These are phyloP conservation scores for Sitta europaea DNA, from an alignment of 2,113 vertebrate species.

Conservation along the genomic window DNA sequence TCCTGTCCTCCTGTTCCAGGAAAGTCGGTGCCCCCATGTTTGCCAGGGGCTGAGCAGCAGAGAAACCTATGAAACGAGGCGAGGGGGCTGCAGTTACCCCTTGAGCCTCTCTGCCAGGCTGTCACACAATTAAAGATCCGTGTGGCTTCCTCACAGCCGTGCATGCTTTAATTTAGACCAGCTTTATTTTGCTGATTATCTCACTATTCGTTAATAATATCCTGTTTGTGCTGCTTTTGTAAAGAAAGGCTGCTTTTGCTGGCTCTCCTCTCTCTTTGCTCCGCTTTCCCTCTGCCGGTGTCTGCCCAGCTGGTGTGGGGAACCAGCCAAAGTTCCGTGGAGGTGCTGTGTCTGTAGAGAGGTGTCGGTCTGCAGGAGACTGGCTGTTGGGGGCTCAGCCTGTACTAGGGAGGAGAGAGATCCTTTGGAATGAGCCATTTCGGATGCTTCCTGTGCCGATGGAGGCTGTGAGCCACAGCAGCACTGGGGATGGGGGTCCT, in stretches of 20 bases:
- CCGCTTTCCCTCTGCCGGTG: not conserved
- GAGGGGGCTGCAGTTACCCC: not conserved
- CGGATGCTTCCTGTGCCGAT: rapidly evolving
- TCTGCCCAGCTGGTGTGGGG: not conserved
- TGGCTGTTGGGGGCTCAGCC: not conserved
- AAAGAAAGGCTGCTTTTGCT: not conserved
- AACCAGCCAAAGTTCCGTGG: not conserved
- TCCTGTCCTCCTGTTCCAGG: not conserved
- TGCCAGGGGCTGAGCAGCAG: not conserved
- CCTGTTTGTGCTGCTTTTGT: not conserved
- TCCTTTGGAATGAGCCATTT: rapidly evolving
- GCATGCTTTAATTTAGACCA: not conserved
- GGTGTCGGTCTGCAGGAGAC: not conserved
- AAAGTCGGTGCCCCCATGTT: rapidly evolving
- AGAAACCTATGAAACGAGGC: rapidly evolving
- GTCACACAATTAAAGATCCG: rapidly evolving
- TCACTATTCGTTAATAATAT: not conserved
- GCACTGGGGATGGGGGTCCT: not conserved
- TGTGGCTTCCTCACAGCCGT: not conserved
- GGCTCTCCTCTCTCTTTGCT: not conserved
- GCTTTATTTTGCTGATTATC: not conserved
- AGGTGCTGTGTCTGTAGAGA: not conserved
- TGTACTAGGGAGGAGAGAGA: not conserved
- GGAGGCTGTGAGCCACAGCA: not conserved
- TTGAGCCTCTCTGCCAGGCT: rapidly evolving